Evolutionary conservation across 2,797 vertebrate genomes (phyloP), one percentile per base, ranked within the genome.

Genomic region (Sus cebifrons): DNA sequence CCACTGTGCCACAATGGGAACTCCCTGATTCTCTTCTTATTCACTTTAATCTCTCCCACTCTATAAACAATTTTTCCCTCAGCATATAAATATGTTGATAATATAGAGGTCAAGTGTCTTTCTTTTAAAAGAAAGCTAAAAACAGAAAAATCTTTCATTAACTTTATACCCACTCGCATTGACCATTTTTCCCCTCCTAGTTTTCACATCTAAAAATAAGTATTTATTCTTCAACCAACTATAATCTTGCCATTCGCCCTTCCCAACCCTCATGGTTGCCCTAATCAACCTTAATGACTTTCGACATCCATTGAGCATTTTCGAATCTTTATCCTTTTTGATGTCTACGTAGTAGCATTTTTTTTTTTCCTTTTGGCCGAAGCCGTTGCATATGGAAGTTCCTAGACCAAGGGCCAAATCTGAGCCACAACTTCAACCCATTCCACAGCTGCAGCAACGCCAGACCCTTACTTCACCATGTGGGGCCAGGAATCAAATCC

Each of bases 181-280:
- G 62, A 79, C 40, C 32, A 87, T 88, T 91, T 94, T 70, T 49
- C 68, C 52, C 29, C 18, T 71, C 49, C 75, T 94, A 56, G 40
- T 77, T 94, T 83, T 90, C 77, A 93, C 13, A 84, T 23, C n/a
- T 85, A 88, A 49, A n/a, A 86, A 67, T 74, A 95, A 92, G 60
- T 68, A 36, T 75, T 75, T 75, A 71, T 32, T 68, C 73, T 84
- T 75, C 84, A 91, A 70, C 52, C 14, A 87, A 75, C 25, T 70
- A 81, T 40, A 85, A 73, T 23, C 23, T 68, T 68, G 20, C 73
- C 83, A 93, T 67, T 84, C 20, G 88, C 27, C 32, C n/a, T 92
- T 67, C 71, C 56, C n/a, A 78, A 86, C 20, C 25, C 27, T 88
- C 49, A 40, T 3, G 11, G n/a, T 62, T 68, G 71, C 44, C 78